Conservation (phyloP, 2,888 invertebrate species). For the Escarpia spicata region DNA sequence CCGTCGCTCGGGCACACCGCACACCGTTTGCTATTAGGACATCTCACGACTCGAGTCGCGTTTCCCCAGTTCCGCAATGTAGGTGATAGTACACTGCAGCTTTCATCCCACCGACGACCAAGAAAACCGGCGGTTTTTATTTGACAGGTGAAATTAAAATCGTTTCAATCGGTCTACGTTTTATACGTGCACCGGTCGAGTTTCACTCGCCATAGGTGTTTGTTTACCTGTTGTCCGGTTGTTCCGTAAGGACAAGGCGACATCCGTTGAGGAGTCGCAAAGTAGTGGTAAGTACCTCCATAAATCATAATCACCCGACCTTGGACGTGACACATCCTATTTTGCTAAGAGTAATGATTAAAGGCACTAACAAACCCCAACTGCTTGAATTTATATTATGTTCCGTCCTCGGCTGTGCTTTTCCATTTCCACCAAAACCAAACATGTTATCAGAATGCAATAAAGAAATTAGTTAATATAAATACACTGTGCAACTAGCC, state of each 20-base stretch:
- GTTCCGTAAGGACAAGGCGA: neutral
- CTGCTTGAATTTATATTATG: too few relatives aligned
- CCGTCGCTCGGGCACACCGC: neutral
- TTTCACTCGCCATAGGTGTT: neutral
- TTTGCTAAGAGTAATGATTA: neutral
- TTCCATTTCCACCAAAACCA: too few relatives aligned
- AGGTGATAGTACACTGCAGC: neutral
- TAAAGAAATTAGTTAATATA: too few relatives aligned
- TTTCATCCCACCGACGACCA: slow-evolving; percentile 3
- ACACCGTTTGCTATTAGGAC: neutral
- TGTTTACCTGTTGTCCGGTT: neutral
- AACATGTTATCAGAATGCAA: too few relatives aligned
- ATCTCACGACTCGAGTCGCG: neutral
- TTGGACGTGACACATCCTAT: neutral
- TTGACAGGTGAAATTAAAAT: neutral
- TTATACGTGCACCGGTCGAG: neutral
- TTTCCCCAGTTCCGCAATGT: neutral
- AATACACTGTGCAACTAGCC: too few relatives aligned
- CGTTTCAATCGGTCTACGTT: neutral
- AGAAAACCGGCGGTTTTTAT: neutral
- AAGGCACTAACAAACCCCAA: neutral
- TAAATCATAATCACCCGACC: neutral
- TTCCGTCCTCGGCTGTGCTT: too few relatives aligned
- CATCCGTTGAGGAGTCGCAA: neutral
- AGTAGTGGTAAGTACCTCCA: neutral